Evolutionary conservation across 1,140 invertebrate genomes (phyloP).

Genomic region (Cherax destructor): DNA sequence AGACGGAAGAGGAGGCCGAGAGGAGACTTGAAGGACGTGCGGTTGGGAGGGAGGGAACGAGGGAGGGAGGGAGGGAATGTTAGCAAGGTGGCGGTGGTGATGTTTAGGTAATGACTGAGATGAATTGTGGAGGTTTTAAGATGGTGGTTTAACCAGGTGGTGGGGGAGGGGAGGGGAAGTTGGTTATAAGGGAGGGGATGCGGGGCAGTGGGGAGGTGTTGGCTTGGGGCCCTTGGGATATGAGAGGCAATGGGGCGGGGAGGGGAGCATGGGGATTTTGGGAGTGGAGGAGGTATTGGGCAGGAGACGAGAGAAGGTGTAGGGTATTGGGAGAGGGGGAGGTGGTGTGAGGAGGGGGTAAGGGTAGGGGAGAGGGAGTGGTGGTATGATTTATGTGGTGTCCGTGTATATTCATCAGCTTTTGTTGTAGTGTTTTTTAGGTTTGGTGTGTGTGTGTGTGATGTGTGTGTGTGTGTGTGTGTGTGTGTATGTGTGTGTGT

Average conservation of each 20-base stretch:
- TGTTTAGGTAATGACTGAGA: slow-evolving; percentile 48
- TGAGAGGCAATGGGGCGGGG: no score
- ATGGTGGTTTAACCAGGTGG: slow-evolving; percentile 23
- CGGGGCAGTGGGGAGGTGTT: neutral
- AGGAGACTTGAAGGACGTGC: neutral
- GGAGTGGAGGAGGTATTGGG: neutral
- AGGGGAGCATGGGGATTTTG: neutral
- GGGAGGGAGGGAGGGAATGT: neutral
- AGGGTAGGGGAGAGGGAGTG: neutral
- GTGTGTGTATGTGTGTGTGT: no score
- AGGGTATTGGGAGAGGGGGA: neutral
- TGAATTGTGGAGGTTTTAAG: slow-evolving; percentile 27
- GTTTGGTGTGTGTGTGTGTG: no score
- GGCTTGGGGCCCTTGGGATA: neutral
- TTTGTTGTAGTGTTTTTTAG: no score
- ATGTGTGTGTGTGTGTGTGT: no score
- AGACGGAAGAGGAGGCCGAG: neutral
- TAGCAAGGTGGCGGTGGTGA: slow-evolving; percentile 14
- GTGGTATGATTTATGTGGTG: no score
- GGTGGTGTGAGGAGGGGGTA: neutral
- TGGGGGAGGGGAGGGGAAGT: slow-evolving; percentile 12
- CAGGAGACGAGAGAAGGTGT: neutral
- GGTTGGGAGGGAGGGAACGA: neutral
- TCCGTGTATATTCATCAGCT: no score
- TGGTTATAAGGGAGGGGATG: neutral